Base-by-base conservation (phyloP, 2,888 invertebrate genomes). In the Alcis repandata region DNA sequence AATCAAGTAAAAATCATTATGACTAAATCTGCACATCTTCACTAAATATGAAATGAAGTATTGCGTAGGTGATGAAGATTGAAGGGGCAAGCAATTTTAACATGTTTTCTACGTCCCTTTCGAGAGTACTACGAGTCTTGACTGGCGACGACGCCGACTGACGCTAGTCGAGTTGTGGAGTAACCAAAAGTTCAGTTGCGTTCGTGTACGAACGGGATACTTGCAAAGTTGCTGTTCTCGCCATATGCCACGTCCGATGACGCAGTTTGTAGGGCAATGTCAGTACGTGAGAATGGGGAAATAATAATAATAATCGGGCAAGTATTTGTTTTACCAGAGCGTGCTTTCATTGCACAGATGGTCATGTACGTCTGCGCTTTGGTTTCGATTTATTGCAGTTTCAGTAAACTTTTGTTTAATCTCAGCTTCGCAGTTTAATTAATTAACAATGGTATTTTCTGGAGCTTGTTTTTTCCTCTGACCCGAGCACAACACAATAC, bases 231-330 rank as follows among this genome's bases (percentile, higher is more conserved):
- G 36, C 51, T n/a, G 51, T 51, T 36, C 20, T 32, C 27, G 43
- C 70, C 77, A 76, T 73, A 73, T 79, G 79, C 59, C 67, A 58
- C 38, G 36, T 53, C 52, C 51, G 53, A 70, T 78, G 77, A 79
- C 76, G 78, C 71, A 73, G 59, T 77, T 73, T 72, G 64, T 75
- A 75, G 82, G 77, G 71, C 82, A 79, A 79, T 79, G 80, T 82
- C 80, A 78, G 67, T 75, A 79, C 77, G 77, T 79, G 80, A 66
- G 78, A 79, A 79, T 71, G 60, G 65, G 70, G 71, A 71, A 64
- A 68, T 53, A 63, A 38, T 51, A 67, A 59, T 62, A 67, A 59
- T 63, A 49, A 54, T 46, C 33, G n/a, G 45, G 13, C 51, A 54
- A 17, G 48, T 56, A 40, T 59, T 59, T 59, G 59, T 56, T 64